Base-by-base conservation (phyloP, 30 jellyfish, hydroid and myxozoan species). In the Turritopsis dohrnii region DNA sequence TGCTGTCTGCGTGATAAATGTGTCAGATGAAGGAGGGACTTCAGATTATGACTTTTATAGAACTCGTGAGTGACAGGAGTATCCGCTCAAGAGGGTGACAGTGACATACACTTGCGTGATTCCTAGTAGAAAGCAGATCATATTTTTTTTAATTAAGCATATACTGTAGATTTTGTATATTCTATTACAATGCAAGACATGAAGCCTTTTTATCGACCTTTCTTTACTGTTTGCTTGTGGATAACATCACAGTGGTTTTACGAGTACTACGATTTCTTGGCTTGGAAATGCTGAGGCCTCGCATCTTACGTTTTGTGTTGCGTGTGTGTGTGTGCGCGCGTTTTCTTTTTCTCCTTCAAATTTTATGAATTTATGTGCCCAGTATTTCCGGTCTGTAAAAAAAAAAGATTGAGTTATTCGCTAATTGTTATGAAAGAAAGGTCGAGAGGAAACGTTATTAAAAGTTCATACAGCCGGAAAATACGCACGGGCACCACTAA, bases 401-500 rank as follows among this genome's bases (percentile, higher is more conserved):
- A 19, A 69, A n/a, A 66, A 81, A 26, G 27, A 54, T n/a, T n/a
- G n/a, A n/a, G n/a, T n/a, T n/a, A n/a, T n/a, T n/a, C 27, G 54
- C 21, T 8, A 53, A 66, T 20, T 30, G 9, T n/a, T n/a, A n/a
- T n/a, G 21, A 81, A 54, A 74, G 65, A 54, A 66, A 54, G 83
- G 88, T 54, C 88, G 88, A 81, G 88, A 66, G 74, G 65, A n/a
- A 74, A 24, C 65, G n/a, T n/a, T n/a, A 21, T 53, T 52, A 20
- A 19, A 28, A 4, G 28, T 81, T 21, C 66, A 18, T 9, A 84
- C 95, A 81, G 87, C 86, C 97, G 94, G 97, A 91, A 87, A 87
- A 91, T 91, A 87, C 97, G 79, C 25, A 52, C 28, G 88, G 97
- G 97, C 97, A 84, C 97, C 72, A 69, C 97, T 91, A 87, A 52